A percentile compares a stretch with the other conserved stretches of the same genome.
These are phyloP conservation scores for Apteryx owenii DNA, from an alignment of 2,113 vertebrate species.

Conservation along the genomic window DNA sequence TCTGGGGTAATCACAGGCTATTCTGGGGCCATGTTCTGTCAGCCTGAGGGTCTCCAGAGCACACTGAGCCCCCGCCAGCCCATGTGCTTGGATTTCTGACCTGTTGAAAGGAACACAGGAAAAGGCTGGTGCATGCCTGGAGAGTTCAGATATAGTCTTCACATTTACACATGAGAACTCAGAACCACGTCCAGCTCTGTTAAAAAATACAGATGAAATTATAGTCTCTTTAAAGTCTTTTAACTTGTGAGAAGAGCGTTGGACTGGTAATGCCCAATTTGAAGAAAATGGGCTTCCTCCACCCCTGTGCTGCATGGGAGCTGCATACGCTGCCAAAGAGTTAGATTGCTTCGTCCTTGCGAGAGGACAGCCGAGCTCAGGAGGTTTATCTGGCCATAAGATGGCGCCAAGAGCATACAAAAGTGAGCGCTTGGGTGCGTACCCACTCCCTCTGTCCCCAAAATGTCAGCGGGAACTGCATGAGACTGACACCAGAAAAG, in stretches of 20 bases:
- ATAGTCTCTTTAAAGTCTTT: background rate
- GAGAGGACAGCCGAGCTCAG: fast-evolving
- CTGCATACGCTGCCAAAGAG: background rate
- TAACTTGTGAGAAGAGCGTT: background rate
- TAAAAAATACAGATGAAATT: background rate
- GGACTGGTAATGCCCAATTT: background rate
- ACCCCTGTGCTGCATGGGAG: background rate
- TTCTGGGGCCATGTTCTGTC: background rate
- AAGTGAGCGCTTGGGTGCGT: fast-evolving
- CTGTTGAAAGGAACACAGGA: background rate
- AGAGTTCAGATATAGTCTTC: background rate
- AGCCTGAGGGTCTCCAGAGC: background rate
- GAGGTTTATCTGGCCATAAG: background rate
- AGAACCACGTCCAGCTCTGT: background rate
- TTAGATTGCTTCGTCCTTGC: fast-evolving
- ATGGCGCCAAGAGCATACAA: background rate
- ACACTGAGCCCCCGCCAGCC: background rate
- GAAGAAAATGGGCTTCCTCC: background rate
- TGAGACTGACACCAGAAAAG: background rate
- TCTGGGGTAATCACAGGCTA: background rate
- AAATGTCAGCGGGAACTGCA: background rate
- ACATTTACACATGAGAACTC: background rate
- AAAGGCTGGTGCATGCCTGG: fast-evolving
- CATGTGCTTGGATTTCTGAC: background rate
- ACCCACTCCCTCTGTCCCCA: background rate